Base-by-base conservation (phyloP, 2,113 vertebrate species). In the Taxidea taxus region DNA sequence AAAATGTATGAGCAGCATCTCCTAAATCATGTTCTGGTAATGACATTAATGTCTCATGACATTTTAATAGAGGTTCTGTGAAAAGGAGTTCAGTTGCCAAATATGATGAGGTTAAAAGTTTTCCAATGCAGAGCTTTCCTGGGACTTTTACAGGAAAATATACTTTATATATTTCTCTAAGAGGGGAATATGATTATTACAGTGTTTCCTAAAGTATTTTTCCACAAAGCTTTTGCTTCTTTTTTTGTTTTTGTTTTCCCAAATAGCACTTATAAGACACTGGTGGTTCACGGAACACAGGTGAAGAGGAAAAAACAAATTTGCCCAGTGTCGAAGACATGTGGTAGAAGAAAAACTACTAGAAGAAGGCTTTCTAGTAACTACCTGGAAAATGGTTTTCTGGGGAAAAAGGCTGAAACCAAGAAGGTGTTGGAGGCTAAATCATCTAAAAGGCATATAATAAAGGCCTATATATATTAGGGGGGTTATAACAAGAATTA, bases 211-310 rank as follows among this genome's bases (percentile, higher is more conserved):
- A 78, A 72, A 20, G 64, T 74, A 82, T 49, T 44, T 91, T 31
- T 84, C n/a, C 8, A 5, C 14, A 91, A 81, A 49, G 20, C 1
- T 39, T 90, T 89, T 86, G 70, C 25, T 47, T 34, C 29, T 34
- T 49, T 78, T 44, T 37, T 44, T 13, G 56, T 58, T 34, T 62
- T 82, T 93, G 25, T 42, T 42, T 49, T 6, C 31, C 44, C 49
- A 95, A 97, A 87, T 86, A 87, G 39, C 62, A 89, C 11, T 90
- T 66, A 54, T 2, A 97, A 62, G 72, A 90, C 25, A 47, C 8
- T 49, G 29, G 49, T 27, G 66, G 25, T 66, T 91, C 80, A 49
- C 0, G 34, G 31, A 87, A 80, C 2, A 49, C 16, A 89, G 37
- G 64, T 82, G 18, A 78, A 82, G 23, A 89, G 42, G 31, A 60